Evolutionary conservation across 2,113 vertebrate species (phyloP).

Genomic region (Zeus faber): DNA sequence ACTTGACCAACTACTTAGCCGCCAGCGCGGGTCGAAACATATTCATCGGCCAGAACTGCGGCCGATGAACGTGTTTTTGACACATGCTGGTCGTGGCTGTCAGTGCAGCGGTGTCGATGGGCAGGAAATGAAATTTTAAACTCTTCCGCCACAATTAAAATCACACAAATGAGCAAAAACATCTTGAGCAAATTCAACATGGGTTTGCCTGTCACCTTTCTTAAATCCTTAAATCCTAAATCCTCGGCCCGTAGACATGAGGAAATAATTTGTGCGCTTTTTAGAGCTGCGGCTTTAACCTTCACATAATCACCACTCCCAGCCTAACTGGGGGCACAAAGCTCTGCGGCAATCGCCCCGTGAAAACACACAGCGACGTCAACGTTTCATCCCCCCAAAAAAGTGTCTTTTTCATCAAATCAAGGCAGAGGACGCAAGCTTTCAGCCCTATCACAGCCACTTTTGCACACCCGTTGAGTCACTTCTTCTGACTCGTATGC

Average conservation of each 20-base stretch:
- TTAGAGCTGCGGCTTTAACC: too few species aligned
- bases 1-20: neutral
- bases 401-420: neutral
- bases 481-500: neutral
- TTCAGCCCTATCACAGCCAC: neutral
- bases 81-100: neutral
- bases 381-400: neutral
- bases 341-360: neutral
- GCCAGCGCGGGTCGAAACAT: neutral
- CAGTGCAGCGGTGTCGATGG: neutral
- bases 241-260: neutral
- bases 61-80: neutral
- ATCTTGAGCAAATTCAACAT: neutral
- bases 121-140: constrained; percentile 7
- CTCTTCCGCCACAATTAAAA: too few species aligned
- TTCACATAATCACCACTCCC: too few species aligned
- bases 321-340: too few species aligned
- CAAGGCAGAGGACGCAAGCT: neutral
- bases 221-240: neutral
- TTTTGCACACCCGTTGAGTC: too few species aligned
- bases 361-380: neutral
- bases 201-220: neutral
- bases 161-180: neutral
- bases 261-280: neutral
- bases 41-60: constrained; percentile 5